phyloP scores from a whole-genome alignment of 2,888 invertebrate species.

The Drosophila niveifrons region DNA sequence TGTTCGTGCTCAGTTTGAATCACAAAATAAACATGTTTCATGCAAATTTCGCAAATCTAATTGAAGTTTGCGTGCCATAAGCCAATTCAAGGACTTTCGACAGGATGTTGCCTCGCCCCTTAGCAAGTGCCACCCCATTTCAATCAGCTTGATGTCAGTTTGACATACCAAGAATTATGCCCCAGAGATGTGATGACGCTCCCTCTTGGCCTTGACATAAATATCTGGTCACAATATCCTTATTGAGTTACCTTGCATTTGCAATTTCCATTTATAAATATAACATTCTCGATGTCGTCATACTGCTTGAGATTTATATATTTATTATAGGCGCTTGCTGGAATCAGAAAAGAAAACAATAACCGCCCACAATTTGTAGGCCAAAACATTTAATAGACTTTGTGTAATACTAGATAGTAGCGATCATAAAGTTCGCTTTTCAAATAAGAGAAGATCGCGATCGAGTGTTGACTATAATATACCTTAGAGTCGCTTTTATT shows the following conservation, averaged over 20 bases:
- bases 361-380: constrained; percentile 66
- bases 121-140: constrained; percentile 15
- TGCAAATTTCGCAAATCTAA: constrained; percentile 38
- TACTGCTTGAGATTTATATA: constrained; percentile 32
- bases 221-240: constrained; percentile 46
- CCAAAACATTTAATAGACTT: constrained; percentile 62
- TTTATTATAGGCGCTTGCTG: constrained; percentile 9
- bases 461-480: background rate
- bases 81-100: constrained; percentile 32
- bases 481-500: background rate
- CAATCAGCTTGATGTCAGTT: constrained; percentile 8
- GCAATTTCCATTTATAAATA: constrained; percentile 21
- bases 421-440: constrained; percentile 61
- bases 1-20: background rate
- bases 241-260: constrained; percentile 30
- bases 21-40: constrained; percentile 20
- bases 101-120: constrained; percentile 15
- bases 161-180: constrained; percentile 20
- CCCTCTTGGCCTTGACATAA: constrained; percentile 59
- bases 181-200: constrained; percentile 18
- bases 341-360: constrained; percentile 65
- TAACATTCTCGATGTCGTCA: constrained; percentile 53
- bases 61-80: constrained; percentile 54
- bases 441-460: constrained; percentile 27
- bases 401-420: constrained; percentile 66